These are phyloP conservation scores for Antechinus flavipes DNA, from an alignment of 2,113 vertebrate species.

Conservation along the genomic window DNA sequence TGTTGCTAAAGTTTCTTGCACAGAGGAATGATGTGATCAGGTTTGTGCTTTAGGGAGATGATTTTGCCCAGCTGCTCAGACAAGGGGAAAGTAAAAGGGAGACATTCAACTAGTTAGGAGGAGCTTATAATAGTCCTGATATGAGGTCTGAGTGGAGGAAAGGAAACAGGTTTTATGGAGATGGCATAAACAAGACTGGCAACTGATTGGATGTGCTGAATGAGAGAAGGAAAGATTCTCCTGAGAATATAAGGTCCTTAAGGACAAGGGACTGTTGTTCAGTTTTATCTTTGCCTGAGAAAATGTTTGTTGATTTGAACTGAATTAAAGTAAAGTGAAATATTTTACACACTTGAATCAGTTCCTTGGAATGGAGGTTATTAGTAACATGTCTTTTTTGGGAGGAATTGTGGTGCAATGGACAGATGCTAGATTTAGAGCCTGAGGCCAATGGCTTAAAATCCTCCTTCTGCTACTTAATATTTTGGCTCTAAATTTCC, in stretches of 20 bases:
- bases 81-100: background rate
- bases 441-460: background rate
- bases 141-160: too few relatives aligned
- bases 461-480: background rate
- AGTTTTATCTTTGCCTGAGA: background rate
- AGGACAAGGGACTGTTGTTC: too few relatives aligned
- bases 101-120: background rate
- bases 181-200: too few relatives aligned
- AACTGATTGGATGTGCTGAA: background rate
- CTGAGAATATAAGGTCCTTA: too few relatives aligned
- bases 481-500: background rate
- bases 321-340: background rate
- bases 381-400: background rate
- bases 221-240: too few relatives aligned
- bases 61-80: conserved; percentile 20
- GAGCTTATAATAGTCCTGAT: too few relatives aligned
- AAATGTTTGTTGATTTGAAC: background rate
- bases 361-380: background rate
- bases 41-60: too few relatives aligned
- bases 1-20: too few relatives aligned
- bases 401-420: too few relatives aligned
- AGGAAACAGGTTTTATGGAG: too few relatives aligned
- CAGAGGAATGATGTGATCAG: too few relatives aligned
- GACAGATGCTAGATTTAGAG: too few relatives aligned
- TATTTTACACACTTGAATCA: conserved; percentile 30